These are phyloP conservation scores for Limonius californicus DNA, from an alignment of 1,140 invertebrate species.

Conservation along the genomic window DNA sequence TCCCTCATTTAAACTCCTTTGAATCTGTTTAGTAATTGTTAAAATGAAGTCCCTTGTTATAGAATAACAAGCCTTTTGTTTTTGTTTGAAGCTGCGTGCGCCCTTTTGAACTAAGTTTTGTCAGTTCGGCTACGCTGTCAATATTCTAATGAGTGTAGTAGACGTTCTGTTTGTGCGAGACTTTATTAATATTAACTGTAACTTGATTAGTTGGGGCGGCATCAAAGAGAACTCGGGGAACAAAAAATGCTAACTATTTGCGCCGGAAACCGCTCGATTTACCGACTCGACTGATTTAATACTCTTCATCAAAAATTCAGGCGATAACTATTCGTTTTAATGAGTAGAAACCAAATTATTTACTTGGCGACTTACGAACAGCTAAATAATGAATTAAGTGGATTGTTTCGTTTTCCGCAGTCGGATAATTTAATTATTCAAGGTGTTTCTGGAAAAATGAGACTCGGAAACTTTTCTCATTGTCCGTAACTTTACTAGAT, in stretches of 20 bases:
- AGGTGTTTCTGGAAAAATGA: not conserved
- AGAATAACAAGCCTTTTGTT: not conserved
- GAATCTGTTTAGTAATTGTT: not conserved
- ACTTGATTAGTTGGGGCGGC: not conserved
- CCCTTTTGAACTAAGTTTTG: constrained; percentile 1
- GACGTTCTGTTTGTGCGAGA: constrained; percentile 1
- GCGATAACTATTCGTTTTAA: not conserved
- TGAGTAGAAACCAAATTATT: not conserved
- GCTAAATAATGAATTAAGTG: not conserved
- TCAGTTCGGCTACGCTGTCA: not conserved
- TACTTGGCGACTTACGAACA: not conserved
- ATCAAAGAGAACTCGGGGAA: not conserved
- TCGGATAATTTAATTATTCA: not conserved
- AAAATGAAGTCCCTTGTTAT: not conserved
- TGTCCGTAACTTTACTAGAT: not conserved
- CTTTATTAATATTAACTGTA: not conserved
- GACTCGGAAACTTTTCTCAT: not conserved
- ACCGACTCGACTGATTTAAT: not conserved
- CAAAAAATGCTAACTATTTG: not conserved
- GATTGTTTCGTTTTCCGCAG: not conserved
- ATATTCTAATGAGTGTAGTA: not conserved
- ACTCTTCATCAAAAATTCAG: not conserved
- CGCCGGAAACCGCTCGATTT: not conserved
- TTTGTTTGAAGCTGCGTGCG: not conserved
- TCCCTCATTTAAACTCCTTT: not conserved